Evolutionary conservation across 1,140 invertebrate genomes (phyloP).

Genomic region (Cherax quadricarinatus): DNA sequence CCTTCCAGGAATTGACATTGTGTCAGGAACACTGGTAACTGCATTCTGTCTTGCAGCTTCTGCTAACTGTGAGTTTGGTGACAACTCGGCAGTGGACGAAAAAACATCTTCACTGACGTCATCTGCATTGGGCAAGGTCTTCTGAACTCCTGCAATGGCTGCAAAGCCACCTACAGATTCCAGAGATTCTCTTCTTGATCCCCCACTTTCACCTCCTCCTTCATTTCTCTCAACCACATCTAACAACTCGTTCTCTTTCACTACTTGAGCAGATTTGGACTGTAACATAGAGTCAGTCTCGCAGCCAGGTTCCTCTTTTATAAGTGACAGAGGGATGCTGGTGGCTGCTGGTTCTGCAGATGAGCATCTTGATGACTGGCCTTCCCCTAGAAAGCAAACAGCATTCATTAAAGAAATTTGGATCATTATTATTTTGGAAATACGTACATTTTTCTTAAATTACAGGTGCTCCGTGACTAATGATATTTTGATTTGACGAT

Average conservation of each 20-base stretch:
- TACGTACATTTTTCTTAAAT: too few species aligned
- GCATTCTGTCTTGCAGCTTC: constrained; percentile 11
- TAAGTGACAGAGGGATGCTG: constrained; percentile 33
- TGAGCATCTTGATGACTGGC: constrained; percentile 38
- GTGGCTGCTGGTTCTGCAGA: constrained; percentile 48
- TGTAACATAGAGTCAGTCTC: constrained; percentile 19
- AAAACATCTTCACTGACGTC: constrained; percentile 21
- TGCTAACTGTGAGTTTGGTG: neutral
- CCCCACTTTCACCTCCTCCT: neutral
- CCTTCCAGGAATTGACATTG: constrained; percentile 35
- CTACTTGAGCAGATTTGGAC: neutral
- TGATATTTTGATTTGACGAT: too few species aligned
- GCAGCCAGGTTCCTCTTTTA: constrained; percentile 54
- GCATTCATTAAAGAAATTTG: neutral
- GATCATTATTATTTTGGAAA: too few species aligned
- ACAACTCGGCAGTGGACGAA: constrained; percentile 4
- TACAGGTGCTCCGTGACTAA: too few species aligned
- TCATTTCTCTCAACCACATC: neutral
- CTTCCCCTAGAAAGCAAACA: constrained; percentile 33
- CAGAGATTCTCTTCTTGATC: constrained; percentile 42
- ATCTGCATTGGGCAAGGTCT: neutral
- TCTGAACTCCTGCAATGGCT: constrained; percentile 56
- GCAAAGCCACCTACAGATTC: constrained; percentile 46
- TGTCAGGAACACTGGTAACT: neutral
- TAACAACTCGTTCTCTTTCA: constrained; percentile 22